Evolutionary conservation across 1,140 invertebrate genomes (phyloP).

Genomic region (Drosophila arawakana): DNA sequence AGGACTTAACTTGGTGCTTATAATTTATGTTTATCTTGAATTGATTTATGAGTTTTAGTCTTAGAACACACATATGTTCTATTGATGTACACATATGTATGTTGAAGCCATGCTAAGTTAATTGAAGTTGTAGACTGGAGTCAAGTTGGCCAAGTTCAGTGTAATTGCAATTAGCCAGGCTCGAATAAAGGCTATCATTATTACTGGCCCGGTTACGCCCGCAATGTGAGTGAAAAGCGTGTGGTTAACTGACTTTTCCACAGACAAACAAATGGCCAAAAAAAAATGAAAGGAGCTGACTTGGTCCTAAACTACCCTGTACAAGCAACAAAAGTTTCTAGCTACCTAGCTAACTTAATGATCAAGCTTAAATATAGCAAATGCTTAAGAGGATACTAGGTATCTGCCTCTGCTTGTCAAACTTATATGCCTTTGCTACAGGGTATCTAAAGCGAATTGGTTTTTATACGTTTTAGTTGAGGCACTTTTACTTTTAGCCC

Average conservation of each 20-base stretch:
- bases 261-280: constrained; percentile 23
- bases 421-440: too few species aligned
- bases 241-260: constrained; percentile 14
- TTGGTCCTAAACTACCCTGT: too few species aligned
- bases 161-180: constrained; percentile 53
- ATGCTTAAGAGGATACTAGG: too few species aligned
- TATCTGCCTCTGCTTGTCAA: too few species aligned
- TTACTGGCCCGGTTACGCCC: constrained; percentile 25
- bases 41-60: too few species aligned
- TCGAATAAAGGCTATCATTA: constrained; percentile 53
- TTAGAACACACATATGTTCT: too few species aligned
- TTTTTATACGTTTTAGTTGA: constrained; percentile 37
- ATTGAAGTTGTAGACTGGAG: background rate
- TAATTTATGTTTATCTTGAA: background rate
- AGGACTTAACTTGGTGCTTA: background rate
- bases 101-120: background rate
- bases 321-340: too few species aligned
- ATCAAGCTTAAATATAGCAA: too few species aligned
- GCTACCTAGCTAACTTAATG: too few species aligned
- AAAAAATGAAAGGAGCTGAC: constrained; percentile 6
- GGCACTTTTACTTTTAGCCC: constrained; percentile 42
- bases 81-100: too few species aligned
- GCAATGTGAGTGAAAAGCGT: constrained; percentile 6
- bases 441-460: constrained; percentile 2
- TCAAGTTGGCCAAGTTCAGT: constrained; percentile 53